Evolutionary conservation across 2,888 invertebrate genomes (phyloP).

Genomic region (Morpho deidamia): DNA sequence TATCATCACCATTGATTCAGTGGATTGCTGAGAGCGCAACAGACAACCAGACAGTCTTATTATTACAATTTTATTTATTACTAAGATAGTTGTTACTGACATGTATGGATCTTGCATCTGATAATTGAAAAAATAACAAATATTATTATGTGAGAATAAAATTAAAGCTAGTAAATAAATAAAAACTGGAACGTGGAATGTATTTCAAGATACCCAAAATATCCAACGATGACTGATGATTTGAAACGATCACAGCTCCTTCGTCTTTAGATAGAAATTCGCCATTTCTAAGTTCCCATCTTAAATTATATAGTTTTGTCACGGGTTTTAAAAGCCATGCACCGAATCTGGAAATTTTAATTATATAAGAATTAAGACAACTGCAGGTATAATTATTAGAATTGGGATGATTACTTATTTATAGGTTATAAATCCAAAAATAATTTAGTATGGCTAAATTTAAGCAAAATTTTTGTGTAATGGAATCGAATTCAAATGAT

Average conservation of each 20-base stretch:
- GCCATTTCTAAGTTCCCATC: conserved; percentile 70
- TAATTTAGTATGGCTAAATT: background rate
- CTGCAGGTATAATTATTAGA: too few species aligned
- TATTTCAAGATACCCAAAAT: conserved; percentile 73
- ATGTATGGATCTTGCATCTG: too few species aligned
- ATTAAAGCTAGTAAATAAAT: background rate
- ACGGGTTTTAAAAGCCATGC: conserved; percentile 48
- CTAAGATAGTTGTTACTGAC: too few species aligned
- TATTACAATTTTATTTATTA: too few species aligned
- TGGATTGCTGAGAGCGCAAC: too few species aligned
- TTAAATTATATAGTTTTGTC: conserved; percentile 63
- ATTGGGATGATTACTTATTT: too few species aligned
- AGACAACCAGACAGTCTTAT: too few species aligned
- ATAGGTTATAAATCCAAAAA: background rate
- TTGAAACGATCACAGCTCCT: conserved; percentile 80
- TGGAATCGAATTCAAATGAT: background rate
- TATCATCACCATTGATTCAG: too few species aligned
- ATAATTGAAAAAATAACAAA: too few species aligned
- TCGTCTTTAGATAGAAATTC: conserved; percentile 68
- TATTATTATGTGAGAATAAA: background rate
- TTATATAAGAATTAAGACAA: background rate
- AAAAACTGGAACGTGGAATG: background rate
- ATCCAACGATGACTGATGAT: conserved; percentile 83
- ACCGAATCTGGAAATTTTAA: conserved; percentile 36
- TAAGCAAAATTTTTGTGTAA: background rate